phyloP scores from a whole-genome alignment of 1,140 invertebrate genomes.

The Diachasmimorpha longicaudata region DNA sequence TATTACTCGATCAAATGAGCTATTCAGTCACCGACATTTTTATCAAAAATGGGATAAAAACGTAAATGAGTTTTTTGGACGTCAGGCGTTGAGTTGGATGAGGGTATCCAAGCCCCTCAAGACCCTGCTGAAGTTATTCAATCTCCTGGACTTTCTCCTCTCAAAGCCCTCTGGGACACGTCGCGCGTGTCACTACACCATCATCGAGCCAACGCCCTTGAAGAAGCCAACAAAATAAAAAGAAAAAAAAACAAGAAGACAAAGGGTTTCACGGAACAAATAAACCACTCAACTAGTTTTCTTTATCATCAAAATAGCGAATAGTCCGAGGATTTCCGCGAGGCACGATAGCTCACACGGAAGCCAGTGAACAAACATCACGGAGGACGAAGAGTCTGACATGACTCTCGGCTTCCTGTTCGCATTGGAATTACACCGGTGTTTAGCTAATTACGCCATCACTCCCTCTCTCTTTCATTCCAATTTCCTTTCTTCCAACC shows the following conservation, averaged over 20 bases:
- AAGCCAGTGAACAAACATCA: neutral
- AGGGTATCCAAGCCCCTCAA: neutral
- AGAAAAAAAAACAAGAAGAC: neutral
- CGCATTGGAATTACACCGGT: neutral
- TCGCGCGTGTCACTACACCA: neutral
- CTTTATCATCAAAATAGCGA: neutral
- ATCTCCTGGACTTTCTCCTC: slow-evolving; percentile 10
- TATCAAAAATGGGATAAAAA: neutral
- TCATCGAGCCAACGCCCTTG: slow-evolving; percentile 1
- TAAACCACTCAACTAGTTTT: neutral
- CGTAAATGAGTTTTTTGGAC: neutral
- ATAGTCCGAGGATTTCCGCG: neutral
- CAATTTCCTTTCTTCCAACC: neutral
- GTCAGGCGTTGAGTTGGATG: neutral
- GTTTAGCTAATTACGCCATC: slow-evolving; percentile 16
- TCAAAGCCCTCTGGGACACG: neutral
- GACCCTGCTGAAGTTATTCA: neutral
- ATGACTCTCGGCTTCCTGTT: neutral
- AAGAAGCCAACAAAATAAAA: neutral
- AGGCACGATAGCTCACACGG: neutral
- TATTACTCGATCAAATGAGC: too few species aligned
- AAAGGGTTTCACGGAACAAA: neutral
- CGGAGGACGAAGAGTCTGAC: slow-evolving; percentile 3
- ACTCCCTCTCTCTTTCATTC: neutral
- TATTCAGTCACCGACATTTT: too few species aligned